Evolutionary conservation across 2,797 vertebrate genomes (phyloP).

Genomic region (Spondyliosoma cantharus): DNA sequence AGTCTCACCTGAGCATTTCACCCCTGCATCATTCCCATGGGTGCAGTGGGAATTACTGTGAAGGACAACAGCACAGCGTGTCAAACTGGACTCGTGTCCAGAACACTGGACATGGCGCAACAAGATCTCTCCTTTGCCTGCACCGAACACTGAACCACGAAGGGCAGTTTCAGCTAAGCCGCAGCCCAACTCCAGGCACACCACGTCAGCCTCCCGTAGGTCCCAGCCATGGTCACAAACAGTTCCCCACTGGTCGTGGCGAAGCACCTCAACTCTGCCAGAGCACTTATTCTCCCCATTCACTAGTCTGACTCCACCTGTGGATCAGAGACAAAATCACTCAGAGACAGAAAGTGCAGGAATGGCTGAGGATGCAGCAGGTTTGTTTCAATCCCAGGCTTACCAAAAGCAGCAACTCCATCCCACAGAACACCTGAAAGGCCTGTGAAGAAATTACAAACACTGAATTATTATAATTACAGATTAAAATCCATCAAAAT

Average conservation of each 20-base stretch:
- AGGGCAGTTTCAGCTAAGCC: slow-evolving; percentile 75
- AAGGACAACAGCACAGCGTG: slow-evolving; percentile 71
- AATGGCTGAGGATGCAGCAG: neutral
- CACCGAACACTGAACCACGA: slow-evolving; percentile 59
- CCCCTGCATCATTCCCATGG: slow-evolving; percentile 78
- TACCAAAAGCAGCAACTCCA: slow-evolving; percentile 76
- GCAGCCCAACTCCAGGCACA: slow-evolving; percentile 84
- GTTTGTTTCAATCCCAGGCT: slow-evolving; percentile 33
- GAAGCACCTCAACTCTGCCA: slow-evolving; percentile 83
- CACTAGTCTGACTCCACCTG: slow-evolving; percentile 78
- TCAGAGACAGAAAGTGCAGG: neutral
- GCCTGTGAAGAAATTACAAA: slow-evolving; percentile 55
- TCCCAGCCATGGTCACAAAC: slow-evolving; percentile 83
- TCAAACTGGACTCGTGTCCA: slow-evolving; percentile 80
- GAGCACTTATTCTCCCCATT: slow-evolving; percentile 78
- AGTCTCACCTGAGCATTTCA: slow-evolving; percentile 83
- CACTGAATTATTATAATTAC: neutral
- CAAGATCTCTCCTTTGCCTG: slow-evolving; percentile 74
- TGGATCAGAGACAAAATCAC: slow-evolving; percentile 18
- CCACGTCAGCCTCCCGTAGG: slow-evolving; percentile 79
- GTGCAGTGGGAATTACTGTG: slow-evolving; percentile 72
- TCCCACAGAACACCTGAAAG: slow-evolving; percentile 66
- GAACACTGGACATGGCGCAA: slow-evolving; percentile 79
- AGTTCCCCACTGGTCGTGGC: slow-evolving; percentile 80
- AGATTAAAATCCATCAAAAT: neutral